Conservation (phyloP, 2,888 invertebrate species). For the Chesias legatella region DNA sequence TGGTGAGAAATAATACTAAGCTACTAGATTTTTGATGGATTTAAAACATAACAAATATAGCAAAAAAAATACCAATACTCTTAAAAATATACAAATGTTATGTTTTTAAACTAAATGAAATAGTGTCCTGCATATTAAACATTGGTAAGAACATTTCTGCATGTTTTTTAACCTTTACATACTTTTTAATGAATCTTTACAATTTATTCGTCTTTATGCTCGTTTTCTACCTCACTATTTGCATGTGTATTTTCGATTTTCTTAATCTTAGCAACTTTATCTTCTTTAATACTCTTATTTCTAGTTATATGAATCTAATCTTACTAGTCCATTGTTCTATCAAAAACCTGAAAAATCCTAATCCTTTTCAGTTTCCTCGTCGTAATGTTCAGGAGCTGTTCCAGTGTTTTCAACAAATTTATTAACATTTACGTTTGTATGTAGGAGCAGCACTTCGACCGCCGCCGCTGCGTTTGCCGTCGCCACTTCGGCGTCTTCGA, state of each 20-base stretch:
- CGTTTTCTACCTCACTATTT: constrained; percentile 10
- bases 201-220: constrained; percentile 11
- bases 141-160: constrained; percentile 7
- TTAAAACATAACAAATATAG: no score
- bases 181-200: not conserved
- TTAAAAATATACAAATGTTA: no score
- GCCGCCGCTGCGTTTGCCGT: constrained; percentile 95
- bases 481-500: constrained; percentile 92
- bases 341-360: no score
- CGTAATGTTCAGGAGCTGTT: not conserved
- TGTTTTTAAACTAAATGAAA: not conserved
- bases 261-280: no score
- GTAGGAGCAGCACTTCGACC: constrained; percentile 91
- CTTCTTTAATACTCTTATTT: no score
- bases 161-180: constrained; percentile 10
- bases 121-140: not conserved
- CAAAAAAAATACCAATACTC: no score
- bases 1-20: no score
- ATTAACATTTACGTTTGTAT: constrained; percentile 28
- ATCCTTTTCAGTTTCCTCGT: not conserved
- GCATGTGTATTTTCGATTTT: constrained; percentile 6
- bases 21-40: no score
- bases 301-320: no score
- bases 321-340: no score
- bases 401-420: not conserved